Evolutionary conservation across 1,140 invertebrate genomes (phyloP).

Genomic region (Popillia japonica): DNA sequence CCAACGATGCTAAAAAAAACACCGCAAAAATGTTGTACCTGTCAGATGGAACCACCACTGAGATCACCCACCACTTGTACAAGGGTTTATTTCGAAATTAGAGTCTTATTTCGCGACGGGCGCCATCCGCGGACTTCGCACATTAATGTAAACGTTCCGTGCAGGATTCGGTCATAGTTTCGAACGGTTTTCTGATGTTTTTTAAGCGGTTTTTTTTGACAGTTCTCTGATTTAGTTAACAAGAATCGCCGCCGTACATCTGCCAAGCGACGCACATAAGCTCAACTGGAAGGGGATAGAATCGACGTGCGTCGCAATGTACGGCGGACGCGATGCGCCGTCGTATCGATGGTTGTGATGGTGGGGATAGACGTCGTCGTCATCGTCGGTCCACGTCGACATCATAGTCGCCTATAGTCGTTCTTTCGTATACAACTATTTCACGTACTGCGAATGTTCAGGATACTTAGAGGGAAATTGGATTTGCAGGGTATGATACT

Average conservation of each 20-base stretch:
- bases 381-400: constrained; percentile 20
- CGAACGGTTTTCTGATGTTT: constrained; percentile 15
- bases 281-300: constrained; percentile 30
- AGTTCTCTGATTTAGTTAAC: constrained; percentile 34
- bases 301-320: constrained; percentile 32
- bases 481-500: too few relatives aligned
- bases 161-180: not conserved
- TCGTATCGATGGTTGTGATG: not conserved
- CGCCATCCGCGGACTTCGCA: not conserved
- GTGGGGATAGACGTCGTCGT: constrained; percentile 32
- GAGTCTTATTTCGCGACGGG: not conserved
- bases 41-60: constrained; percentile 33
- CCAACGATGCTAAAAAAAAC: not conserved
- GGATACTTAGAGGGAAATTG: too few relatives aligned
- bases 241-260: constrained; percentile 32
- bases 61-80: constrained; percentile 28
- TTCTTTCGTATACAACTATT: not conserved
- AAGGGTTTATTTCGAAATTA: constrained; percentile 12
- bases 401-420: too few relatives aligned
- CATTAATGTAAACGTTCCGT: not conserved
- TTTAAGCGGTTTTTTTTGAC: constrained; percentile 29
- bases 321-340: not conserved
- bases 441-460: too few relatives aligned
- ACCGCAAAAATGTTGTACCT: constrained; percentile 19
- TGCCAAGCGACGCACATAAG: constrained; percentile 32